A percentile compares a stretch with the other conserved stretches of the same genome.
These are phyloP conservation scores for Hydractinia echinata DNA, from an alignment of 30 jellyfish, hydroid and myxozoan species.

Conservation along the genomic window DNA sequence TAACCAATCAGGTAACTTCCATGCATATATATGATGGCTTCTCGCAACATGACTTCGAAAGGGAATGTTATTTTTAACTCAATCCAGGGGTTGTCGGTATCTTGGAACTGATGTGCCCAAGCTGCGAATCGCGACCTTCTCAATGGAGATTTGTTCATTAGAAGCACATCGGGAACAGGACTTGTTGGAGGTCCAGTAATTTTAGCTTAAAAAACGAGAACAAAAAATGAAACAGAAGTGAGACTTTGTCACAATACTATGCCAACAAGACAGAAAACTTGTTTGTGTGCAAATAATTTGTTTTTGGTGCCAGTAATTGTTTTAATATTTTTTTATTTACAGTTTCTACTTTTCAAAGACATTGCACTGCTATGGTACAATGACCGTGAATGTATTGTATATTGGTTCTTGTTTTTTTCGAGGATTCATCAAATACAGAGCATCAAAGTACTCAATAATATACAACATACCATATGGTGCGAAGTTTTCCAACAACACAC, in stretches of 20 bases:
- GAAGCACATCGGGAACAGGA: constrained; percentile 63
- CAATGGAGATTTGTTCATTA: constrained; percentile 53
- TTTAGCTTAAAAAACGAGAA: constrained; percentile 46
- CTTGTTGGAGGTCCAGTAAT: constrained; percentile 61
- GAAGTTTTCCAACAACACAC: constrained; percentile 57
- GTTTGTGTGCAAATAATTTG: too few species aligned
- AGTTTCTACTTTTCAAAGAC: too few species aligned
- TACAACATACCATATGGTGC: constrained; percentile 70
- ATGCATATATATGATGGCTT: constrained; percentile 50
- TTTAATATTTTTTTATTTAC: too few species aligned
- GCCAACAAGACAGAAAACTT: background rate
- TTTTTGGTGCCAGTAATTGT: too few species aligned
- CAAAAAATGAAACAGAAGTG: background rate
- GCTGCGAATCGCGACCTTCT: constrained; percentile 83
- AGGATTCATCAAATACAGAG: too few species aligned
- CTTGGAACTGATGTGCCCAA: constrained; percentile 65
- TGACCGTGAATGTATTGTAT: too few species aligned
- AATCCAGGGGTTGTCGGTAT: constrained; percentile 55
- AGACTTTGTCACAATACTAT: background rate
- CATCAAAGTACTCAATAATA: background rate
- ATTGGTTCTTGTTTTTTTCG: too few species aligned
- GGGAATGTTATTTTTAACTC: constrained; percentile 55
- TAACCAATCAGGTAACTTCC: constrained; percentile 23
- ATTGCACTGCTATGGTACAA: too few species aligned
- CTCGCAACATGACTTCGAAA: constrained; percentile 54